These are phyloP conservation scores for Drosophila chauvacae DNA, from an alignment of 1,140 invertebrate genomes.

Conservation along the genomic window DNA sequence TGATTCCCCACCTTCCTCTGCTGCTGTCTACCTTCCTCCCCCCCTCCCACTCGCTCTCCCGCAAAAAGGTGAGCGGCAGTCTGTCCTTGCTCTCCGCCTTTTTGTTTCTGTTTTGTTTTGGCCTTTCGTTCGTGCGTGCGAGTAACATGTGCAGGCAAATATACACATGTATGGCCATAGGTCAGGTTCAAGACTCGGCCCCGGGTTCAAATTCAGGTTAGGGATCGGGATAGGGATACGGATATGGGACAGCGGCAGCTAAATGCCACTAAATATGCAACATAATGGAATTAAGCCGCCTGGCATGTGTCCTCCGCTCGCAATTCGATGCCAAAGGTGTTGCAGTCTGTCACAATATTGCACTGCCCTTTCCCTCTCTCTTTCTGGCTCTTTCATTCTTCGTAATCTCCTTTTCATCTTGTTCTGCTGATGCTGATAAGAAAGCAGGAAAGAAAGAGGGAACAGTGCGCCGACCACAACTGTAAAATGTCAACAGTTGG, in stretches of 20 bases:
- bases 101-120: constrained; percentile 65
- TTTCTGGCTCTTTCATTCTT: neutral
- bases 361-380: constrained; percentile 23
- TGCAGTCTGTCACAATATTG: constrained; percentile 74
- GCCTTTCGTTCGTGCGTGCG: constrained; percentile 54
- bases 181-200: constrained; percentile 52
- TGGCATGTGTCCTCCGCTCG: constrained; percentile 48
- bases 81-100: constrained; percentile 37
- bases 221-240: constrained; percentile 22
- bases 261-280: constrained; percentile 80
- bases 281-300: constrained; percentile 48
- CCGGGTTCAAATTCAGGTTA: constrained; percentile 26
- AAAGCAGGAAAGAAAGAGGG: constrained; percentile 20
- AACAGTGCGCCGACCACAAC: constrained; percentile 31
- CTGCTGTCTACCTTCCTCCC: constrained; percentile 14
- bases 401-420: constrained; percentile 15
- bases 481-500: constrained; percentile 69
- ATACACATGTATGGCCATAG: constrained; percentile 29
- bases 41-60: constrained; percentile 14
- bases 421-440: constrained; percentile 45
- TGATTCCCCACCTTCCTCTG: neutral
- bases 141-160: constrained; percentile 70
- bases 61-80: constrained; percentile 21
- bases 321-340: constrained; percentile 35
- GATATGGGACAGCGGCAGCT: constrained; percentile 34